Base-by-base conservation (phyloP, 2,888 invertebrate genomes). In the Parthenolecanium corni region DNA sequence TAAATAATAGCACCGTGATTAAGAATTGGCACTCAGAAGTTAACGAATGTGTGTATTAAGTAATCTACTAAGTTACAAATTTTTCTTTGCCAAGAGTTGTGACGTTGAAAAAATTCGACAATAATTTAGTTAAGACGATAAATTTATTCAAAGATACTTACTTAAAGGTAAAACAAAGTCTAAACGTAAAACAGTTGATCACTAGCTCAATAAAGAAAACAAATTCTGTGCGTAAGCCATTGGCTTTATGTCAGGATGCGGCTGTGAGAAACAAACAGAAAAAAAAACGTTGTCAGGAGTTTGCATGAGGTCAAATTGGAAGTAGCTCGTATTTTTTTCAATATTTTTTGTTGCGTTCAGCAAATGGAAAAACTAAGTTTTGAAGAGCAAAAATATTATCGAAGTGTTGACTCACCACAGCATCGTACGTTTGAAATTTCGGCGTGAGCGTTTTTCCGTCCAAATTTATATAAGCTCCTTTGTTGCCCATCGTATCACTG, bases 401-500 rank as follows among this genome's bases (percentile, higher is more conserved):
- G 3, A 16, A 24, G 54, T 9, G 46, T 51, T 44, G 24, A 79
- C 88, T 81, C 79, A 94, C 93, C 83, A 93, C 96, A 72, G 94
- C 93, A 73, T 88, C 86, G 75, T 95, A 99, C 4, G 90, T 85
- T 64, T 85, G 88, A 76, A 86, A 65, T 40, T 87, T 82, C 51
- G 97, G 97, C 73, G 80, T 83, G 78, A 97, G 84, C 74, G 91
- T 86, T 73, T 84, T 85, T 65, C 97, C 98, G 67, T 83, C 89
- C 73, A 98, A 82, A 69, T 85, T 94, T 72, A 98, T 95, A 77
- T 91, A 97, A 71, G 98, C 96, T 73, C 97, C 98, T 76, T 88
- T 85, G 79, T 99, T 99, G 71, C 93, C 95, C 92, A 98, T 96
- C 64, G 93, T 90, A 83, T 97, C 96, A 82, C 95, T 94, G 76